Evolutionary conservation across 1,140 invertebrate genomes (phyloP).

Genomic region (Zaprionus kolodkinae): DNA sequence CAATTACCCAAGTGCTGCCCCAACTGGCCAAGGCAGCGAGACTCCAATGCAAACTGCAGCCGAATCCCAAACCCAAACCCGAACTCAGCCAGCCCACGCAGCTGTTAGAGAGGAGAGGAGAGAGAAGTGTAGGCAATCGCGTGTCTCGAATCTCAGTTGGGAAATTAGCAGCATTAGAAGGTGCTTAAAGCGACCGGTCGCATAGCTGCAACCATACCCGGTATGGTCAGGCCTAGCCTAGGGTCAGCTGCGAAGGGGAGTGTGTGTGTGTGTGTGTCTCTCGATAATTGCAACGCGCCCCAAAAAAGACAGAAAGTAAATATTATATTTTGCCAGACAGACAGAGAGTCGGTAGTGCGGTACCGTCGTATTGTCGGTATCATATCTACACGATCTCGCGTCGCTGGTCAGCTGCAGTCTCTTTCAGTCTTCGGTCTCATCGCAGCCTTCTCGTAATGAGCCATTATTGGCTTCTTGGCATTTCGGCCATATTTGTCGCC

Average conservation of each 20-base stretch:
- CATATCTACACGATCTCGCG: conserved; percentile 44
- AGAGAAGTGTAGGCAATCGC: conserved; percentile 34
- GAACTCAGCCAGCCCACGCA: conserved; percentile 58
- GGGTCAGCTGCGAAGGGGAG: conserved; percentile 72
- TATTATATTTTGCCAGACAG: conserved; percentile 60
- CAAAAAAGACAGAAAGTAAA: conserved; percentile 11
- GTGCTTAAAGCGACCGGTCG: conserved; percentile 43
- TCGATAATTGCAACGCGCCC: conserved; percentile 37
- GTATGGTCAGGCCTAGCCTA: conserved; percentile 17
- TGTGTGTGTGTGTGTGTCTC: conserved; percentile 48
- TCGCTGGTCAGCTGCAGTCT: conserved; percentile 33
- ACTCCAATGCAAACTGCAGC: conserved; percentile 6
- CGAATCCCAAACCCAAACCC: conserved; percentile 12
- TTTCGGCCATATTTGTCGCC: conserved; percentile 79
- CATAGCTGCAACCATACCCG: conserved; percentile 19
- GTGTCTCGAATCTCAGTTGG: conserved; percentile 57
- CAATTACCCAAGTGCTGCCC: conserved; percentile 63
- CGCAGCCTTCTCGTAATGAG: conserved; percentile 65
- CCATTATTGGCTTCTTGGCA: conserved; percentile 57
- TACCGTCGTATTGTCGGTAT: background rate
- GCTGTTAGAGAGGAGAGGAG: conserved; percentile 9
- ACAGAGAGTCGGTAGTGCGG: conserved; percentile 3
- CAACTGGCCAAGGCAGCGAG: conserved; percentile 17
- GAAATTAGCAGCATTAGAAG: conserved; percentile 77
- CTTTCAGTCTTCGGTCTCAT: conserved; percentile 46